phyloP scores from a whole-genome alignment of 92 coral and sea anemone genomes.

The Micromussa lordhowensis region DNA sequence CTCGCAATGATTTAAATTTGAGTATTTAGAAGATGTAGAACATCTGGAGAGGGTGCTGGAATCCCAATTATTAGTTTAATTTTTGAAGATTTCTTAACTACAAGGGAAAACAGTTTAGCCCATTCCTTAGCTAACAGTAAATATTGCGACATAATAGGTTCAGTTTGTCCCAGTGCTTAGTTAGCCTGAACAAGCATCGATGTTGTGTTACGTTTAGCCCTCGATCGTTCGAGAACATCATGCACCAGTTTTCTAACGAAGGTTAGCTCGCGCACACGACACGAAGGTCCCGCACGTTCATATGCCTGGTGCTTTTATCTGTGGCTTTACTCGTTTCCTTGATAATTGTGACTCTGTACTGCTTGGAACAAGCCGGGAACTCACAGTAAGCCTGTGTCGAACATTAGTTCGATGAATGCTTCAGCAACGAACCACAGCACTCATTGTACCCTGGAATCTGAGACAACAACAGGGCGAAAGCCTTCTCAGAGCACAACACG shows the following conservation, averaged over 20 bases:
- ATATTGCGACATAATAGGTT: neutral
- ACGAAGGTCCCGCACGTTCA: neutral
- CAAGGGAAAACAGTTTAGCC: neutral
- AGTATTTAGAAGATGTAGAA: too few species aligned
- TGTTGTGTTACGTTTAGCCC: neutral
- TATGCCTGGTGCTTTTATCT: neutral
- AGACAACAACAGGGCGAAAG: too few species aligned
- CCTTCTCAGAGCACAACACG: too few species aligned
- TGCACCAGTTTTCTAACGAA: neutral
- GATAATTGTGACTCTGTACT: neutral
- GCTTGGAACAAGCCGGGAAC: neutral
- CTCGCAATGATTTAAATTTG: too few species aligned
- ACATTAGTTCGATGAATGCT: too few species aligned
- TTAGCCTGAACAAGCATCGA: neutral
- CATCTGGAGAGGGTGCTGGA: too few species aligned
- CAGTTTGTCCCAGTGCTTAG: neutral
- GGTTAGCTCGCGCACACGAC: neutral
- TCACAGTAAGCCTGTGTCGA: neutral
- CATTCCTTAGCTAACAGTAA: too few species aligned
- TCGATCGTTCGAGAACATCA: neutral
- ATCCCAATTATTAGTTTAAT: too few species aligned
- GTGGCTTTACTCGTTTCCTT: neutral
- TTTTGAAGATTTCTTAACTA: neutral
- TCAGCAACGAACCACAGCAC: too few species aligned
- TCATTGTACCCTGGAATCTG: too few species aligned